Conservation (phyloP, 1,140 invertebrate genomes). For the Subanguina moxae region DNA sequence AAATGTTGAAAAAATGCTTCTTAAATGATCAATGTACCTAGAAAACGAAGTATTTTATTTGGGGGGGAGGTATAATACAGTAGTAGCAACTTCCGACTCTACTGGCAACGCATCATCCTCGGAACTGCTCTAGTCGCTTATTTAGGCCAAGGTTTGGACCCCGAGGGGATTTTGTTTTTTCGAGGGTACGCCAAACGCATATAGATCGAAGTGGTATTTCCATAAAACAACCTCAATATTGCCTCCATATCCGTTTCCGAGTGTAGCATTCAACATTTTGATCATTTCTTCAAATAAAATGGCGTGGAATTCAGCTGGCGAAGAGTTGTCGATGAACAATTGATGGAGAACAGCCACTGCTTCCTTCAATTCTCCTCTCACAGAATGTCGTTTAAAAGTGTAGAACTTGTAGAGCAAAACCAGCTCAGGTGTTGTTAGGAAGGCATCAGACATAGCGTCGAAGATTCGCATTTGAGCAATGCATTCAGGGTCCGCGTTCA, state of each 20-base stretch:
- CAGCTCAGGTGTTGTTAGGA: slow-evolving; percentile 18
- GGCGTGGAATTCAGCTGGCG: slow-evolving; percentile 18
- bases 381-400: slow-evolving; percentile 14
- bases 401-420: slow-evolving; percentile 28
- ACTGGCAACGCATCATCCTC: no score
- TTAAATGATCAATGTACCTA: no score
- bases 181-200: neutral
- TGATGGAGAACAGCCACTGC: slow-evolving; percentile 17
- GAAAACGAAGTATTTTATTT: no score
- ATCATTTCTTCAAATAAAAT: slow-evolving; percentile 17
- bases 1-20: no score
- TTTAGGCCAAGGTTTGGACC: no score
- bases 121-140: no score
- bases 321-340: slow-evolving; percentile 26
- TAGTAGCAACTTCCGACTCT: no score
- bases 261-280: neutral
- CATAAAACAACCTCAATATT: neutral
- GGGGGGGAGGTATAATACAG: no score
- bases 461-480: slow-evolving; percentile 26
- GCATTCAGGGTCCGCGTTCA: neutral
- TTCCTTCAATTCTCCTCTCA: slow-evolving; percentile 14
- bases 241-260: slow-evolving; percentile 7
- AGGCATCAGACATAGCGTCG: slow-evolving; percentile 17
- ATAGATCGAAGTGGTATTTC: neutral
- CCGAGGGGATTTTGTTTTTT: no score